Conservation (phyloP, 2,888 invertebrate genomes). For the Lottia gigantea region DNA sequence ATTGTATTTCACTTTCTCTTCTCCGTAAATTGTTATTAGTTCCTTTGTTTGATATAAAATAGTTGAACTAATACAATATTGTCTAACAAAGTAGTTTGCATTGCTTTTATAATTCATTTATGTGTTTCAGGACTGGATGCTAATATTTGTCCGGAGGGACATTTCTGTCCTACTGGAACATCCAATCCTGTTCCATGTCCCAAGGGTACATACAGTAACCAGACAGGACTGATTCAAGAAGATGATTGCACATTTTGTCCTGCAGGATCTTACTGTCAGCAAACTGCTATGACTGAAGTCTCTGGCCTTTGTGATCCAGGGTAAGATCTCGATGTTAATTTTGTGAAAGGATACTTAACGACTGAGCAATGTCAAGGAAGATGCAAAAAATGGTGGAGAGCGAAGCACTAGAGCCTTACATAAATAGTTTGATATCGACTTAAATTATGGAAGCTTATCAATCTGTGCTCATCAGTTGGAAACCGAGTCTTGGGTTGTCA, state of each 20-base stretch:
- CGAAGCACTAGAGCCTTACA: no score
- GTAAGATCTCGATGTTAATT: conserved; percentile 34
- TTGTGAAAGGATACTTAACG: no score
- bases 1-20: no score
- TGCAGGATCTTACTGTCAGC: conserved; percentile 58
- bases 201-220: conserved; percentile 60
- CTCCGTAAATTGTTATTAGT: no score
- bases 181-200: conserved; percentile 59
- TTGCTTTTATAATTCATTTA: no score
- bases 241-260: conserved; percentile 57
- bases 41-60: no score
- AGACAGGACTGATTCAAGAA: conserved; percentile 46
- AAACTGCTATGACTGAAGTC: conserved; percentile 47
- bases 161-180: conserved; percentile 61
- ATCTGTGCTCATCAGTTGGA: no score
- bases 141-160: conserved; percentile 60
- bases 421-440: not conserved
- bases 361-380: no score
- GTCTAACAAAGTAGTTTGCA: no score
- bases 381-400: conserved; percentile 5
- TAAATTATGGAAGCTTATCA: no score
- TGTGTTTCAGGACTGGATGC: conserved; percentile 54
- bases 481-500: no score
- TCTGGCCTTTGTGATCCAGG: conserved; percentile 58
- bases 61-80: no score